phyloP scores from a whole-genome alignment of 1,140 invertebrate species.

The Heliconius melpomene region DNA sequence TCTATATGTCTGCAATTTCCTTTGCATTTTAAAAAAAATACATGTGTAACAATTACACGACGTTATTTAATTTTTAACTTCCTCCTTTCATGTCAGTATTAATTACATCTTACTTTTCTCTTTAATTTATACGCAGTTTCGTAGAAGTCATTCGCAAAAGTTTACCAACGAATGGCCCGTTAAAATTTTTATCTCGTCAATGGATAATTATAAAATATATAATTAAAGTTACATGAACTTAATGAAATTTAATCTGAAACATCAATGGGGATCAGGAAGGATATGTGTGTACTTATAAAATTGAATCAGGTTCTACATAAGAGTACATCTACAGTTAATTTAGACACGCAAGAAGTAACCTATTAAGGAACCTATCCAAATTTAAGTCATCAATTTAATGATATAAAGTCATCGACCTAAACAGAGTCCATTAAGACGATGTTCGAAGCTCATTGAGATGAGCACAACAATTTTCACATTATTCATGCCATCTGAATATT shows the following conservation, averaged over 20 bases:
- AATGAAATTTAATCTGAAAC: not conserved
- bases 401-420: conserved; percentile 64
- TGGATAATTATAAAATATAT: not conserved
- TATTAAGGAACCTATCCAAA: conserved; percentile 46
- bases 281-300: not conserved
- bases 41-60: conserved; percentile 24
- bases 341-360: conserved; percentile 36
- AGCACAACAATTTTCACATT: conserved; percentile 71
- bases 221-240: not conserved
- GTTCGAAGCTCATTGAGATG: conserved; percentile 63
- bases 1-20: conserved; percentile 25
- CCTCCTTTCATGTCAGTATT: conserved; percentile 17
- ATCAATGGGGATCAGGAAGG: not conserved
- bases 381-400: conserved; percentile 45
- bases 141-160: conserved; percentile 1
- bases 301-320: not conserved
- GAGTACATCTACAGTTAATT: conserved; percentile 39
- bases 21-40: conserved; percentile 14
- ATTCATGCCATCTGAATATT: conserved; percentile 75
- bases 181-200: not conserved
- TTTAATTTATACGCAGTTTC: not conserved
- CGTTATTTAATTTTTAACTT: conserved; percentile 30
- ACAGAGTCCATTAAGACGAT: conserved; percentile 56
- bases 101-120: conserved; percentile 19
- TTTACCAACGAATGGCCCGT: not conserved